Conservation (phyloP, 2,113 vertebrate species). For the Caranx melampygus region DNA sequence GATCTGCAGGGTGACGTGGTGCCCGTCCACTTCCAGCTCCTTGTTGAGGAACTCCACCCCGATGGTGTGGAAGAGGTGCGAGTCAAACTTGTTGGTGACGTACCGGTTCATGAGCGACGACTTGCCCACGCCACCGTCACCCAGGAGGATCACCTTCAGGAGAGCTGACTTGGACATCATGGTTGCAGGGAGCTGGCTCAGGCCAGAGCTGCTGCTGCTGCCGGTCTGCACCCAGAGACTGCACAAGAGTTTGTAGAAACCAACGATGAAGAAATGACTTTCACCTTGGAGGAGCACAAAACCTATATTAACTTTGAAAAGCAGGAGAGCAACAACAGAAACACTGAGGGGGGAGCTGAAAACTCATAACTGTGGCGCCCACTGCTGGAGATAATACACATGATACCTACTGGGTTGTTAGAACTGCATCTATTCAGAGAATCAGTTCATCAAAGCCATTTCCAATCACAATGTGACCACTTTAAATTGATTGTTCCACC, state of each 20-base stretch:
- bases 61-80: conserved; percentile 96
- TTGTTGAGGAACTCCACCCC: conserved; percentile 98
- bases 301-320: background rate
- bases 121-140: conserved; percentile 96
- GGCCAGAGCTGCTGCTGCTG: background rate
- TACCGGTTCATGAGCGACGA: conserved; percentile 99
- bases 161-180: conserved; percentile 91
- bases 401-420: no score
- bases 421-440: no score
- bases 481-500: no score
- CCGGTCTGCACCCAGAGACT: background rate
- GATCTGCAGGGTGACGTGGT: conserved; percentile 94
- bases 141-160: conserved; percentile 95
- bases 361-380: background rate
- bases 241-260: rapidly evolving
- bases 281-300: conserved; percentile 22
- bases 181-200: background rate
- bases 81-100: conserved; percentile 95
- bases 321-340: background rate
- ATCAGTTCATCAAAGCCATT: no score
- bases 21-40: conserved; percentile 96
- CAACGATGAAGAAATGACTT: background rate
- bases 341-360: background rate
- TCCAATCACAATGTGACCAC: no score
- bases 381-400: background rate